These are phyloP conservation scores for Megaceryle alcyon DNA, from an alignment of 2,797 vertebrate species.

Conservation along the genomic window DNA sequence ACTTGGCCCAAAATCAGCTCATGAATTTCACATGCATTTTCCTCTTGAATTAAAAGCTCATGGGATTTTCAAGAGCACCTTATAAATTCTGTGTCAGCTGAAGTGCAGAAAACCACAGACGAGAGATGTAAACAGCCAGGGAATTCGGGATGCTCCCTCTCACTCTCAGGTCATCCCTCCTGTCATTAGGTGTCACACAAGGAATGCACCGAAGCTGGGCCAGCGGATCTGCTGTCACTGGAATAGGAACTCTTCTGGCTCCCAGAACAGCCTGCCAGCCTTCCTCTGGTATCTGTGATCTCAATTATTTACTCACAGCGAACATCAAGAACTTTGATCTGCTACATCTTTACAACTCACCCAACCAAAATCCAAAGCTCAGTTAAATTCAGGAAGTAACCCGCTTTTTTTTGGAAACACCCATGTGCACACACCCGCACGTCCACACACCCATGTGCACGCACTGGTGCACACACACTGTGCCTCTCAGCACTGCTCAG, in stretches of 20 bases:
- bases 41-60: background rate
- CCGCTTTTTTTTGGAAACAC: background rate
- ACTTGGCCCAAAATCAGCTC: background rate
- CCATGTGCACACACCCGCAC: rapidly evolving
- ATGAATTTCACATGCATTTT: rapidly evolving
- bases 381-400: background rate
- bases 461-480: background rate
- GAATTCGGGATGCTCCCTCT: background rate
- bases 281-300: background rate
- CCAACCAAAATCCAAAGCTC: background rate
- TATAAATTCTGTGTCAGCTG: background rate
- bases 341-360: background rate
- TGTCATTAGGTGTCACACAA: background rate
- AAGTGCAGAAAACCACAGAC: background rate
- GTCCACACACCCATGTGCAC: rapidly evolving
- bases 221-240: background rate
- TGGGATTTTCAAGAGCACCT: background rate
- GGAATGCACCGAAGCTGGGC: background rate
- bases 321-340: background rate
- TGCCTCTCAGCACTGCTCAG: background rate
- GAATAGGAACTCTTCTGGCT: background rate
- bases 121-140: background rate
- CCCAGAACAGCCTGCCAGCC: background rate
- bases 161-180: background rate
- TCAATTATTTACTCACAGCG: background rate